Percentiles rank a stretch among this genome's conserved stretches.
Conservation (phyloP, 2,113 vertebrate species). For the Bambusicola thoracicus region DNA sequence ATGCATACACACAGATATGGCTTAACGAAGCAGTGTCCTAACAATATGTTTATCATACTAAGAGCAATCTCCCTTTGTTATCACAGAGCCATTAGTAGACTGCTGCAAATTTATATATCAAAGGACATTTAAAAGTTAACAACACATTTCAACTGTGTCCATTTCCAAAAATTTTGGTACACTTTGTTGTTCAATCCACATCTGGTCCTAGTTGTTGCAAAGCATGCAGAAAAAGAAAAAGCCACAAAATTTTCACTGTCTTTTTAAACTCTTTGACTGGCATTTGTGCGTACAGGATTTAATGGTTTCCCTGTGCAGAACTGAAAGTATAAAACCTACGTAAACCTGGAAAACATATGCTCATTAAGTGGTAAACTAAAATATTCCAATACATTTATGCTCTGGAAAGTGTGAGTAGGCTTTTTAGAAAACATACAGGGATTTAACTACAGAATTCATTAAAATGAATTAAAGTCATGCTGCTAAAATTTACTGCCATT, state of each 20-base stretch:
- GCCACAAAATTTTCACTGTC: neutral
- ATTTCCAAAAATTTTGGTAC: neutral
- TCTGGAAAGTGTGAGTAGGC: neutral
- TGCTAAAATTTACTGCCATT: neutral
- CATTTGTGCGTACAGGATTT: neutral
- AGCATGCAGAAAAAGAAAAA: neutral
- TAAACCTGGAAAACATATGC: neutral
- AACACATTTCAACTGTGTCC: neutral
- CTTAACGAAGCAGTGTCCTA: neutral
- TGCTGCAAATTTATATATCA: neutral
- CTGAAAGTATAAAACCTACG: neutral
- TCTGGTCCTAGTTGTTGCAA: neutral
- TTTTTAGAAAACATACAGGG: neutral
- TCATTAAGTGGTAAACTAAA: neutral
- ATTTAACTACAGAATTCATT: conserved; percentile 30
- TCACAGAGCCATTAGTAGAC: neutral
- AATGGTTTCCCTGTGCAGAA: neutral
- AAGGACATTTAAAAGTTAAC: neutral
- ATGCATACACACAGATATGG: neutral
- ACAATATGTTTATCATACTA: neutral
- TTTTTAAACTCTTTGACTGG: neutral
- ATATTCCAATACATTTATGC: neutral
- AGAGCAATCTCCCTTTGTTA: neutral
- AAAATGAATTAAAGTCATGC: neutral
- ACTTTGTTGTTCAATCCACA: neutral